Evolutionary conservation across 2,888 invertebrate species (phyloP), one percentile per base, ranked within the genome.

Genomic region (Ormyrus thymus): DNA sequence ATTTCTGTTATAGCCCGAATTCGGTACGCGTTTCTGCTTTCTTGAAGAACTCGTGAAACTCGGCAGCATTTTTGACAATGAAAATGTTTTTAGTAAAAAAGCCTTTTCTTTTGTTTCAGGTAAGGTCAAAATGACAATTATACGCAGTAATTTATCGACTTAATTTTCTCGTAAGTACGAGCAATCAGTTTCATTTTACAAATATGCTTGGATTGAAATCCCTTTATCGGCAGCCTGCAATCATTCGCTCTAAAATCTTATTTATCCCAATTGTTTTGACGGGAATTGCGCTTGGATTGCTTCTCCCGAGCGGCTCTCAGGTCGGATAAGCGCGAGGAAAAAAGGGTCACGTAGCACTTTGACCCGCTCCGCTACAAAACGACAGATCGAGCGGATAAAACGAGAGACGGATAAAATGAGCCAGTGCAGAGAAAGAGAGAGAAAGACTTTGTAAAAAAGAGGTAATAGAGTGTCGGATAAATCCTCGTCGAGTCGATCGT

Each of bases 401-500:
- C 51, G 58, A 61, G 55, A 43, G 68, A 51, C 50, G 77, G 71
- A 74, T 71, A 61, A 80, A 80, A 76, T 76, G 73, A 79, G 73
- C 43, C 56, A 50, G 51, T 45, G 6, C 8, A n/a, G 62, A 10
- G 50, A 29, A 3, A 45, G 45, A 53, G 51, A 45, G 55, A 43
- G 13, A n/a, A 50, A 53, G 61, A 56, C 68, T 76, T 56, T 69
- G 64, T 65, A 79, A 73, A 80, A 66, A 80, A 77, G 71, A 66
- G 80, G 78, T 81, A 73, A 81, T 81, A 78, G 78, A 81, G 81
- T 78, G 81, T 78, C 81, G 78, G 78, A n/a, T 78, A 78, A 81
- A 81, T 81, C 78, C 78, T 61, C 81, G 69, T 68, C 68, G 76
- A 81, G 78, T 81, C 78, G 76, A 81, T 81, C 81, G 70, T 59